These are phyloP conservation scores for Drosophila rhopaloa DNA, from an alignment of 1,140 invertebrate species.

Conservation along the genomic window DNA sequence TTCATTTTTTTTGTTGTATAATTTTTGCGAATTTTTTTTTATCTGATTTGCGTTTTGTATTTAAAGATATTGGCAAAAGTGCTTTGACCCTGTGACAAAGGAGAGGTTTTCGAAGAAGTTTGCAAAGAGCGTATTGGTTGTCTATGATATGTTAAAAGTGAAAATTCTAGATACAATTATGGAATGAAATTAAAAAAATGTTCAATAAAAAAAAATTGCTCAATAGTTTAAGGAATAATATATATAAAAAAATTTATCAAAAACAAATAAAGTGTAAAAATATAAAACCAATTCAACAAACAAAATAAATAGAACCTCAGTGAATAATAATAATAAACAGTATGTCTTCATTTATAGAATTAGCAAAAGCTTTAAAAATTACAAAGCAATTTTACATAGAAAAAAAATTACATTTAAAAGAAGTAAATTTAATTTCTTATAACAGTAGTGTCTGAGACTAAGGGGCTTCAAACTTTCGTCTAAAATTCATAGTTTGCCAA, in stretches of 20 bases:
- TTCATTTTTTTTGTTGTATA: constrained; percentile 20
- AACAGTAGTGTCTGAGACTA: too few species aligned
- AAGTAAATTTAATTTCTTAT: too few species aligned
- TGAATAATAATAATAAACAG: too few species aligned
- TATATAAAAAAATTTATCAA: background rate
- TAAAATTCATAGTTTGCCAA: background rate
- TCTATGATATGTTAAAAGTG: background rate
- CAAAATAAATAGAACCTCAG: too few species aligned
- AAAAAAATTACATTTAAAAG: too few species aligned
- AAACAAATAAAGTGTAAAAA: too few species aligned
- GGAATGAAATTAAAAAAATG: background rate
- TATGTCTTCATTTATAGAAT: too few species aligned
- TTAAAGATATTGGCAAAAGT: constrained; percentile 56
- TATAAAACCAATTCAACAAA: too few species aligned
- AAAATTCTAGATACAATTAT: too few species aligned
- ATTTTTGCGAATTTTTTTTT: constrained; percentile 52
- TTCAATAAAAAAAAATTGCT: too few species aligned
- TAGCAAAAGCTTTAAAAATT: too few species aligned
- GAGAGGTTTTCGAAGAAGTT: constrained; percentile 11
- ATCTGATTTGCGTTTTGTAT: constrained; percentile 23
- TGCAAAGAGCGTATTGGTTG: constrained; percentile 5
- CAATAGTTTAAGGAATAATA: background rate
- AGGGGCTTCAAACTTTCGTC: constrained; percentile 32
- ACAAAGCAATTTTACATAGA: too few species aligned
- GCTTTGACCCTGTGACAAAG: constrained; percentile 76